Evolutionary conservation across 2,113 vertebrate genomes (phyloP).

Genomic region (Podarcis raffonei): DNA sequence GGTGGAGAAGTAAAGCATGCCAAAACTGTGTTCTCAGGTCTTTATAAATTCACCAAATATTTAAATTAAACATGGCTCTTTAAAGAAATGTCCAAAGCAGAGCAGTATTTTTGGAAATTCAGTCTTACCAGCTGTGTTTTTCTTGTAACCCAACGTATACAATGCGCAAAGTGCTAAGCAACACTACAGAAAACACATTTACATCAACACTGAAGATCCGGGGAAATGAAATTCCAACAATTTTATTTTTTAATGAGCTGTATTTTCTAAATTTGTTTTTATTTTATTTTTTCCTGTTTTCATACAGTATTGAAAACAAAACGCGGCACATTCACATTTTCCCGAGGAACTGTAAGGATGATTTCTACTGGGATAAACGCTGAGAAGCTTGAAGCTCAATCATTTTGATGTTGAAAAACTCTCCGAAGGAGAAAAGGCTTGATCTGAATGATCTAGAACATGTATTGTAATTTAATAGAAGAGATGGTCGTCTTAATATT

Average conservation of each 20-base stretch:
- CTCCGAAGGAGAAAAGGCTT: conserved; percentile 88
- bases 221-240: conserved; percentile 85
- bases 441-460: conserved; percentile 92
- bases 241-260: conserved; percentile 88
- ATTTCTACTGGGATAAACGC: conserved; percentile 92
- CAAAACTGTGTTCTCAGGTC: conserved; percentile 74
- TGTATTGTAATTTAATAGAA: conserved; percentile 87
- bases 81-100: conserved; percentile 76
- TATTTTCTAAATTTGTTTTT: conserved; percentile 85
- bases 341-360: conserved; percentile 92
- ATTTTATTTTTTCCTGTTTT: conserved; percentile 82
- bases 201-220: conserved; percentile 92
- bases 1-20: conserved; percentile 81
- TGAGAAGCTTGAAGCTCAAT: conserved; percentile 93
- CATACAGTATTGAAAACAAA: conserved; percentile 94
- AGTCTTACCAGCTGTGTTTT: conserved; percentile 69
- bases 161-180: conserved; percentile 81
- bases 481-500: conserved; percentile 84
- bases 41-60: conserved; percentile 71
- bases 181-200: conserved; percentile 85
- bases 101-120: conserved; percentile 71
- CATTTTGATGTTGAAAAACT: conserved; percentile 86
- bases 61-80: conserved; percentile 77
- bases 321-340: conserved; percentile 97
- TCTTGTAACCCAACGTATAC: conserved; percentile 79